Conservation (phyloP, 2,888 invertebrate genomes). For the Pachydiplax longipennis region DNA sequence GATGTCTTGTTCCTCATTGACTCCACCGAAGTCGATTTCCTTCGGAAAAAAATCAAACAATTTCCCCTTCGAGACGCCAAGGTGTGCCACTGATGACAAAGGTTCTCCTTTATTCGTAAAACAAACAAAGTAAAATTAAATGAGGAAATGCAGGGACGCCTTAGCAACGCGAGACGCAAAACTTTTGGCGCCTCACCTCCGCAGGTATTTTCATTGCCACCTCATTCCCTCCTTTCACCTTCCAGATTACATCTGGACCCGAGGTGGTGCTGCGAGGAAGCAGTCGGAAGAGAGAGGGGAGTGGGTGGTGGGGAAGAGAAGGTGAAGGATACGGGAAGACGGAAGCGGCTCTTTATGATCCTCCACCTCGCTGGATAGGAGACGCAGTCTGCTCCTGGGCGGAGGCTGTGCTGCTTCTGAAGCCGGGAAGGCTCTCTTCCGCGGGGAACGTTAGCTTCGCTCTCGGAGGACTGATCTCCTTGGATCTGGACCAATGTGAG, state of each 20-base stretch:
- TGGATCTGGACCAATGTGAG: background rate
- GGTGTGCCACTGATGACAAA: background rate
- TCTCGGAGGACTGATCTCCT: background rate
- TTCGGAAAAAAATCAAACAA: too few species aligned
- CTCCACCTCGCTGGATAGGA: background rate
- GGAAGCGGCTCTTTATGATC: conserved; percentile 12
- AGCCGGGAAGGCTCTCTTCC: background rate
- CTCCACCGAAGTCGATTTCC: too few species aligned
- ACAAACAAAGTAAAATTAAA: background rate
- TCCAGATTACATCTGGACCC: conserved; percentile 26
- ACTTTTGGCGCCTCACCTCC: background rate
- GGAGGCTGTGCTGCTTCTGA: background rate
- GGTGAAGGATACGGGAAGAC: conserved; percentile 37
- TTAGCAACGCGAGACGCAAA: background rate
- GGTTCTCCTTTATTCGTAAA: too few species aligned
- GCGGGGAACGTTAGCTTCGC: background rate
- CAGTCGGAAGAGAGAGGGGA: background rate
- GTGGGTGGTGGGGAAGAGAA: background rate
- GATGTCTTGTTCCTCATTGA: too few species aligned
- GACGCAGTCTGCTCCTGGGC: conserved; percentile 34
- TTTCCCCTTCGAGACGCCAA: too few species aligned
- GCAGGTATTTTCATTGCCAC: conserved; percentile 20
- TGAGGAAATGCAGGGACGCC: background rate
- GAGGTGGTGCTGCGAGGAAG: background rate
- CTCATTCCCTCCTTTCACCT: conserved; percentile 1